These are phyloP conservation scores for Petroica traversi DNA, from an alignment of 2,113 vertebrate genomes.

Conservation along the genomic window DNA sequence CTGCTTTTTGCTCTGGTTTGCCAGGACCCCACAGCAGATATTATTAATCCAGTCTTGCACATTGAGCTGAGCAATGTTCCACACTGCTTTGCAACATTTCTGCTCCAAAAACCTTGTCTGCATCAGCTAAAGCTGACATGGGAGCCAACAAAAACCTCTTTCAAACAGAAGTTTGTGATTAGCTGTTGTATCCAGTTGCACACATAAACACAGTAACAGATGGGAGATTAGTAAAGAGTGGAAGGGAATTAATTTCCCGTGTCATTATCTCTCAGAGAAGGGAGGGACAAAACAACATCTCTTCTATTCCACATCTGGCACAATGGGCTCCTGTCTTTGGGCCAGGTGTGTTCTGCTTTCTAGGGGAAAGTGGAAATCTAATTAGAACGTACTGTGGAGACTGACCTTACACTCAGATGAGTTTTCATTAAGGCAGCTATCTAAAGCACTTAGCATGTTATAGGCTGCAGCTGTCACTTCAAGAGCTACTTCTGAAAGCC, in stretches of 20 bases:
- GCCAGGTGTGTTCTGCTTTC: not conserved
- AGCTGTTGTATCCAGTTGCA: slow-evolving; percentile 27
- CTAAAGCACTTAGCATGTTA: not conserved
- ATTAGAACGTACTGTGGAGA: not conserved
- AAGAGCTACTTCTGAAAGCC: not conserved
- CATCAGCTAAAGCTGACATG: not conserved
- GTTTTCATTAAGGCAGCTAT: slow-evolving; percentile 11
- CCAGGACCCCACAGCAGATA: not conserved
- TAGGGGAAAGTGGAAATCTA: slow-evolving; percentile 19
- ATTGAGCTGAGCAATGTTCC: not conserved
- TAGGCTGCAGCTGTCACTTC: slow-evolving; percentile 35
- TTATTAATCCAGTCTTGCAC: not conserved
- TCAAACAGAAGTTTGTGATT: not conserved
- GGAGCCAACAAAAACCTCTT: not conserved
- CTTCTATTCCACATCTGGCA: not conserved
- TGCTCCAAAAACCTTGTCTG: not conserved
- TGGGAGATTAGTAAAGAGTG: slow-evolving; percentile 29
- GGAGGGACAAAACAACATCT: not conserved
- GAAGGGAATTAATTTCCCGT: slow-evolving; percentile 26
- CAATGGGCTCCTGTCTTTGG: not conserved
- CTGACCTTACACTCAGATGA: not conserved
- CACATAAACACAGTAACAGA: slow-evolving; percentile 20
- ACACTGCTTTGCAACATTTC: not conserved
- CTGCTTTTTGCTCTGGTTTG: not conserved
- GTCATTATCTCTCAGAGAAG: slow-evolving; percentile 20